Evolutionary conservation across 2,797 vertebrate genomes (phyloP), one percentile per base, ranked within the genome.

Genomic region (Eupleurogrammus muticus): DNA sequence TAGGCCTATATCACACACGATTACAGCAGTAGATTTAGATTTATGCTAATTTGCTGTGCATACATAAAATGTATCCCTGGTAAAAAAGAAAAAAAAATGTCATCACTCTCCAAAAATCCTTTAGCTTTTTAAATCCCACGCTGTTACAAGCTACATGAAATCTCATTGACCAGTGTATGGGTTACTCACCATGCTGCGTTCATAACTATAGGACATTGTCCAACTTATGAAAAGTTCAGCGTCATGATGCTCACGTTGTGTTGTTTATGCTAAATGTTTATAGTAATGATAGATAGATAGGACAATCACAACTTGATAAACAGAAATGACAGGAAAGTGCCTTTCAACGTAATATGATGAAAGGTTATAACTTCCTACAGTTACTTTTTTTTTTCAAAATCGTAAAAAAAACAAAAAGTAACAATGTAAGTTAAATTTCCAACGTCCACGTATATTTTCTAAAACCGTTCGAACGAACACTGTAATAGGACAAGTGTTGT

Each of bases 111-210:
- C 35, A 36, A 38, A 16, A 40, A 14, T 13, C 12, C 36, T 42
- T 42, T 61, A 23, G 21, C 66, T 3, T 13, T 4, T 6, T 61
- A 12, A 49, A 44, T 13, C 28, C 24, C 11, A 5, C 1, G 11
- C 34, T 54, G 53, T 9, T 38, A 5, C 49, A 17, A 32, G 17
- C 16, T 24, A 16, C 5, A n/a, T 20, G 13, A 23, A 4, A 19
- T 53, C 5, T 35, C 19, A 35, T 28, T 28, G 3, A 28, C 28
- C 28, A 28, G 28, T 28, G 28, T 28, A 28, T 17, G 21, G 1
- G 24, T 11, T 50, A 16, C 53, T 60, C 34, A 47, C 2, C 57
- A 42, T 80, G 78, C 3, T 77, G 70, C 67, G 6, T 84, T 82
- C 56, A 61, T 0, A 6, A n/a, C 56, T 23, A 17, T 63, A 13